phyloP scores from a whole-genome alignment of 2,113 vertebrate genomes.

The Chrysemys picta region DNA sequence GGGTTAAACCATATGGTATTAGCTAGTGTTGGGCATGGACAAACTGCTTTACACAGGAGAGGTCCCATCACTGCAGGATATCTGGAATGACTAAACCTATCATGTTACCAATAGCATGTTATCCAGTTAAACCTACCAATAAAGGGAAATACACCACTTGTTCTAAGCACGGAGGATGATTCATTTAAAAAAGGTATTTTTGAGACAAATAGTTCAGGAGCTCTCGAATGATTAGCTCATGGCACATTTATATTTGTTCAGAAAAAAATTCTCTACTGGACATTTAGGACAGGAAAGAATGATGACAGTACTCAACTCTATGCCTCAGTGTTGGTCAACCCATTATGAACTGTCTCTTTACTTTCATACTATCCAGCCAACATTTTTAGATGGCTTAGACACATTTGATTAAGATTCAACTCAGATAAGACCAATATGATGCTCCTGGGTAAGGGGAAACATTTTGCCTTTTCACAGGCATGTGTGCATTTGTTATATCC shows the following conservation, averaged over 20 bases:
- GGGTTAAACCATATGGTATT: neutral
- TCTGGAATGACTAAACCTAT: neutral
- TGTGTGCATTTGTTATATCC: rapidly evolving
- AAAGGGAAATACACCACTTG: neutral
- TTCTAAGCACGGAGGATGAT: neutral
- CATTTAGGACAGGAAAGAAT: neutral
- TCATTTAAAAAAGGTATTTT: neutral
- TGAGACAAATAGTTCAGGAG: neutral
- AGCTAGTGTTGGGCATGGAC: neutral
- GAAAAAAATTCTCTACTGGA: neutral
- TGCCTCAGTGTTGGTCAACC: neutral
- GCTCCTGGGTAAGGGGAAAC: neutral
- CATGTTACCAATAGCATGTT: neutral
- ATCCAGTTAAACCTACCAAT: neutral
- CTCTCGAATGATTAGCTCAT: neutral
- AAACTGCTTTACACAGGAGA: neutral
- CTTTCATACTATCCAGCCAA: too few relatives aligned
- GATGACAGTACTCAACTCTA: neutral
- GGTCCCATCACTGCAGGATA: neutral
- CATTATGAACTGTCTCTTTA: neutral
- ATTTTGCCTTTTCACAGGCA: neutral
- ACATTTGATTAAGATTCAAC: neutral
- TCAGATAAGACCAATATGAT: neutral
- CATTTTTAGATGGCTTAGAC: neutral
- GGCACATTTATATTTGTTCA: neutral